Percentiles rank a stretch among this genome's conserved stretches.
Evolutionary conservation across 1,140 invertebrate genomes (phyloP).

Genomic region (Chelonus insularis): DNA sequence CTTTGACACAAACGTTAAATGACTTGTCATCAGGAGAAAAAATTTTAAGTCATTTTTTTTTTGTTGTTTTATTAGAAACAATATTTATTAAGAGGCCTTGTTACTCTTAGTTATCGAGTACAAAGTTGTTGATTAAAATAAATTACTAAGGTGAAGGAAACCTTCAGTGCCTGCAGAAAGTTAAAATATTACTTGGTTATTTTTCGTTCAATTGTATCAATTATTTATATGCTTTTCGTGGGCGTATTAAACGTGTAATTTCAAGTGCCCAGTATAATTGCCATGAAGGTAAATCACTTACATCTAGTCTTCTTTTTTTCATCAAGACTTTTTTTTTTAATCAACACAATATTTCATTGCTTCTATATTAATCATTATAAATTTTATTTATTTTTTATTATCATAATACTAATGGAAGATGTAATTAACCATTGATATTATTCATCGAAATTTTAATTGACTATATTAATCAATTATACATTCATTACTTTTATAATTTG

Average conservation of each 20-base stretch:
- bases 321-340: too few relatives aligned
- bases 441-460: too few relatives aligned
- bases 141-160: background rate
- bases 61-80: background rate
- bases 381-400: background rate
- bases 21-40: background rate
- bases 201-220: too few relatives aligned
- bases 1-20: constrained; percentile 36
- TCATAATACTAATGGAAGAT: too few relatives aligned
- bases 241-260: background rate
- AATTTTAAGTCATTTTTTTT: background rate
- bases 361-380: background rate
- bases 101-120: background rate
- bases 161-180: constrained; percentile 5
- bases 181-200: background rate
- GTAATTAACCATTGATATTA: background rate
- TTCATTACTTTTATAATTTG: too few relatives aligned
- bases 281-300: constrained; percentile 14
- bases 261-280: background rate
- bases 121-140: background rate
- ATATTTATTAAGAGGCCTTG: constrained; percentile 7
- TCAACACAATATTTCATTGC: background rate
- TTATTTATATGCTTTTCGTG: too few relatives aligned
- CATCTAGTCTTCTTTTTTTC: background rate
- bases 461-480: too few relatives aligned